A percentile compares a stretch with the other conserved stretches of the same genome.
phyloP scores from a whole-genome alignment of 2,797 vertebrate genomes.

The Chromis chromis region DNA sequence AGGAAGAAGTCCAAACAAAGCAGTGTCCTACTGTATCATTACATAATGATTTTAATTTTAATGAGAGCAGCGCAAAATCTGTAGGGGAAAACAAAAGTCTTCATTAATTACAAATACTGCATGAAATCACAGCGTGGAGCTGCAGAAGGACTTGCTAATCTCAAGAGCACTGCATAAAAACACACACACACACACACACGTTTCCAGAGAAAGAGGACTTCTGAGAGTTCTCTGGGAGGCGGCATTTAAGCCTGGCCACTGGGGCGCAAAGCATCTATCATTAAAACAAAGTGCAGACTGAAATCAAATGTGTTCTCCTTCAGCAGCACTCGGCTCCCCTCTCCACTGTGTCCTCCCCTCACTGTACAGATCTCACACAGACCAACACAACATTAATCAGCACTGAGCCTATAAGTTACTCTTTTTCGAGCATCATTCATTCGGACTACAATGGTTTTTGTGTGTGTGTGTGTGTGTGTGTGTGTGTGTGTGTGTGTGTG shows the following conservation, averaged over 20 bases:
- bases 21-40: conserved; percentile 17
- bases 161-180: conserved; percentile 44
- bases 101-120: conserved; percentile 56
- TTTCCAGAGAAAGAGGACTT: conserved; percentile 60
- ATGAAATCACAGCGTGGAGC: conserved; percentile 45
- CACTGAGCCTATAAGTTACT: conserved; percentile 33
- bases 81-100: conserved; percentile 40
- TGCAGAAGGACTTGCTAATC: conserved; percentile 48
- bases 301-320: conserved; percentile 64
- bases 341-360: conserved; percentile 36
- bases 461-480: conserved; percentile 32
- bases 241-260: conserved; percentile 70
- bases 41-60: conserved; percentile 54
- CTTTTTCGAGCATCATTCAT: conserved; percentile 49
- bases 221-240: conserved; percentile 62
- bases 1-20: conserved; percentile 37
- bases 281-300: conserved; percentile 75
- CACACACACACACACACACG: conserved; percentile 38
- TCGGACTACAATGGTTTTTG: conserved; percentile 51
- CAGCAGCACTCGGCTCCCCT: conserved; percentile 44
- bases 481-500: conserved; percentile 31
- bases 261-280: conserved; percentile 78
- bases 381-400: conserved; percentile 60
- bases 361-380: conserved; percentile 47
- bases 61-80: conserved; percentile 39